Conservation (phyloP, 92 coral and sea anemone species). For the Palythoa caribaeorum region DNA sequence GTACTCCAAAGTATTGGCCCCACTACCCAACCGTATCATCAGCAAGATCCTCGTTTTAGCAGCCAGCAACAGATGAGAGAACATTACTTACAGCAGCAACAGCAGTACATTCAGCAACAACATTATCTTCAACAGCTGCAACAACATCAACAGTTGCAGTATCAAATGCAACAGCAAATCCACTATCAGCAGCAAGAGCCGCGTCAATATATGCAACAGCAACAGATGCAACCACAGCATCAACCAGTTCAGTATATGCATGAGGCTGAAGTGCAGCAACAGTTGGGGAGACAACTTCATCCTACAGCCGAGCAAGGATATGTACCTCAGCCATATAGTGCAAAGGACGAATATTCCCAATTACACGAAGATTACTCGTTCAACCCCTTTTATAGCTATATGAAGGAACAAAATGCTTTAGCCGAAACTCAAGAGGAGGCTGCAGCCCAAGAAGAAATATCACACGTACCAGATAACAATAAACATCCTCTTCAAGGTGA, state of each 20-base stretch:
- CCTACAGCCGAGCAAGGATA: constrained; percentile 18
- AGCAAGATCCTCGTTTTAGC: constrained; percentile 51
- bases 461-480: constrained; percentile 2
- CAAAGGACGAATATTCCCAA: constrained; percentile 6
- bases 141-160: constrained; percentile 60
- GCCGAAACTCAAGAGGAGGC: background rate
- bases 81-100: constrained; percentile 72
- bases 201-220: constrained; percentile 60
- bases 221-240: constrained; percentile 53
- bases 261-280: constrained; percentile 47
- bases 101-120: constrained; percentile 55
- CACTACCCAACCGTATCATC: constrained; percentile 28
- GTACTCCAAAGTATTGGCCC: constrained; percentile 47
- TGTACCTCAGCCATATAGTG: background rate
- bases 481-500: constrained; percentile 51
- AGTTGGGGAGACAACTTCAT: background rate
- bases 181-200: constrained; percentile 47
- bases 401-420: constrained; percentile 20
- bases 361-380: constrained; percentile 40
- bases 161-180: constrained; percentile 57
- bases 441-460: background rate
- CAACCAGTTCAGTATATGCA: constrained; percentile 47
- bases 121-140: constrained; percentile 68
- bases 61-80: constrained; percentile 62
- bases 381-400: constrained; percentile 35